Evolutionary conservation across 2,888 invertebrate species (phyloP).

Genomic region (Cancer borealis): DNA sequence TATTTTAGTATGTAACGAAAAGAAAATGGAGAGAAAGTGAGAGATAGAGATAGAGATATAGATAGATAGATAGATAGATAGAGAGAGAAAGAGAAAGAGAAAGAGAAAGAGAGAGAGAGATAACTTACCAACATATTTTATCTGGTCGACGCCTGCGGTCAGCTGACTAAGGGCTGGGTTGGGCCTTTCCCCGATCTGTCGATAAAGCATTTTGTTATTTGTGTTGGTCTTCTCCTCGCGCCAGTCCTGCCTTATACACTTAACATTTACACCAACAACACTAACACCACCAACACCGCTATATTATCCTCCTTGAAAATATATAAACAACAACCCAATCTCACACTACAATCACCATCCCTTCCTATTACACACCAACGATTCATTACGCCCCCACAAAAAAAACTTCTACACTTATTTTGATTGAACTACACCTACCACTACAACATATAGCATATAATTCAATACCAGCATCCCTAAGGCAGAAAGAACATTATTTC

Average conservation of each 20-base stretch:
- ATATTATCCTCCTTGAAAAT: background rate
- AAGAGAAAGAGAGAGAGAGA: background rate
- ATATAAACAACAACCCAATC: background rate
- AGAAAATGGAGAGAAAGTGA: constrained; percentile 13
- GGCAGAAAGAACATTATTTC: no score
- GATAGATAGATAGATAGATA: background rate
- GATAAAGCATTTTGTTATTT: background rate
- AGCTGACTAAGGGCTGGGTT: constrained; percentile 60
- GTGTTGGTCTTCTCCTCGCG: background rate
- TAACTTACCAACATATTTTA: constrained; percentile 61
- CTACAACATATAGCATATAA: no score
- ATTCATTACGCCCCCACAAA: no score
- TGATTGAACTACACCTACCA: no score
- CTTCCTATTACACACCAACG: background rate
- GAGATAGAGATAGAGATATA: constrained; percentile 40
- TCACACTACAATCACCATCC: background rate
- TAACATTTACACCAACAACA: no score
- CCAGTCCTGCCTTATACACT: no score
- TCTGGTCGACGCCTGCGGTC: constrained; percentile 59
- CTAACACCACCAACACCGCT: no score
- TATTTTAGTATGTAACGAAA: background rate
- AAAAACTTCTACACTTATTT: no score
- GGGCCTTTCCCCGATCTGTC: constrained; percentile 57
- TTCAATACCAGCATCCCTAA: no score
- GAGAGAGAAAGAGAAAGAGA: constrained; percentile 51